Conservation (phyloP, 2,113 vertebrate genomes). For the Puma concolor region DNA sequence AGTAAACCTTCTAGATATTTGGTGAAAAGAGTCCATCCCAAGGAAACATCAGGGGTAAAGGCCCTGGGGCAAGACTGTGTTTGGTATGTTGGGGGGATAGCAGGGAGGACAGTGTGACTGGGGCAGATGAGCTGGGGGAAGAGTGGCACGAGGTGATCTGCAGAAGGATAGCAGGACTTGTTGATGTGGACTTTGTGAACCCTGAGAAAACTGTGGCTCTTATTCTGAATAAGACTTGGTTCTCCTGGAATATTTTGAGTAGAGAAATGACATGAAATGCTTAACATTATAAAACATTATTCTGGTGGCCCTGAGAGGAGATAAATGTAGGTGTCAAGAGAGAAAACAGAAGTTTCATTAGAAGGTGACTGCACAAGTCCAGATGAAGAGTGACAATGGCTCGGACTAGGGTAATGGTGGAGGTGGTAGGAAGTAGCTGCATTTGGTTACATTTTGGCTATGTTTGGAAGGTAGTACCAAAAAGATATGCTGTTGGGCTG, state of each 20-base stretch:
- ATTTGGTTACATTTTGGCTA: neutral
- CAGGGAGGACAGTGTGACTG: neutral
- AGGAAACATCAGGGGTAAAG: neutral
- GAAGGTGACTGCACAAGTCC: neutral
- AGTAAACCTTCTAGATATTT: neutral
- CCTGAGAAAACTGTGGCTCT: neutral
- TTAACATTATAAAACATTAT: neutral
- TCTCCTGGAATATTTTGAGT: slow-evolving; percentile 14
- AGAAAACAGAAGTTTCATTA: neutral
- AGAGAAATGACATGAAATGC: neutral
- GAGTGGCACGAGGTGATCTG: neutral
- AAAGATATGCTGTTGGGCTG: neutral
- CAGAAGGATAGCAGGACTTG: too few species aligned
- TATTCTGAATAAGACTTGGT: neutral
- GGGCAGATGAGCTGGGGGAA: neutral
- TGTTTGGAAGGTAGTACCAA: neutral
- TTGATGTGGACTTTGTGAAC: neutral
- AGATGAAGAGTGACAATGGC: neutral
- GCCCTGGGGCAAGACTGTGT: neutral
- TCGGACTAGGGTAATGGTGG: neutral
- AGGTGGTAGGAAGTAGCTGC: neutral
- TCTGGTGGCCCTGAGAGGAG: neutral
- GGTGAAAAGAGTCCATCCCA: neutral
- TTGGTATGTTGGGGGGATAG: neutral
- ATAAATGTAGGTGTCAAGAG: neutral